Conservation (phyloP, 2,797 vertebrate genomes). For the Hyperoplus immaculatus region DNA sequence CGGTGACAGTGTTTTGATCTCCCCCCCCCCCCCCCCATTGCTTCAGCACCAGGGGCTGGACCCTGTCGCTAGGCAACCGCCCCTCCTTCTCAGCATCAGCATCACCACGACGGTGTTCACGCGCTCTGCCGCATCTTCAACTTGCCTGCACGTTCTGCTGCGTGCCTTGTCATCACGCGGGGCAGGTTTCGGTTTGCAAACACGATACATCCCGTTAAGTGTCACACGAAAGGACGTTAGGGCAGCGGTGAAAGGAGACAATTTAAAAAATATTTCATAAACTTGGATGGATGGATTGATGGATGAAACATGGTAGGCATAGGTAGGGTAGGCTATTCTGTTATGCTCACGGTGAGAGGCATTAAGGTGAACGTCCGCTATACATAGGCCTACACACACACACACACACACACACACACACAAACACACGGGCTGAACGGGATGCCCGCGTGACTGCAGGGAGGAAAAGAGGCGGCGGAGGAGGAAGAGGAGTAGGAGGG, state of each 20-base stretch:
- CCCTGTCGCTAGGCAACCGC: slow-evolving; percentile 80
- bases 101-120: slow-evolving; percentile 66
- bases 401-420: slow-evolving; percentile 40
- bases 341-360: slow-evolving; percentile 64
- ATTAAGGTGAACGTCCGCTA: slow-evolving; percentile 76
- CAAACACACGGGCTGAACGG: slow-evolving; percentile 76
- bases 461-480: slow-evolving; percentile 75
- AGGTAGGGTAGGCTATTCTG: slow-evolving; percentile 16
- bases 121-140: slow-evolving; percentile 74
- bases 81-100: slow-evolving; percentile 85
- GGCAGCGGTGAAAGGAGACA: slow-evolving; percentile 41
- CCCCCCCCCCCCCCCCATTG: background rate
- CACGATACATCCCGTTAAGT: slow-evolving; percentile 51
- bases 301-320: background rate
- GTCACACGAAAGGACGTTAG: slow-evolving; percentile 20
- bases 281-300: slow-evolving; percentile 5
- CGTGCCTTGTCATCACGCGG: slow-evolving; percentile 83
- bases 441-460: slow-evolving; percentile 87
- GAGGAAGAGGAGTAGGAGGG: slow-evolving; percentile 19
- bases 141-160: slow-evolving; percentile 61
- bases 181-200: slow-evolving; percentile 76
- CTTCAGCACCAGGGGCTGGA: slow-evolving; percentile 57
- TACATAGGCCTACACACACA: slow-evolving; percentile 52
- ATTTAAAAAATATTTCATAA: background rate
- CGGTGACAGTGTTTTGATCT: no score